A percentile compares a stretch with the other conserved stretches of the same genome.
phyloP scores from a whole-genome alignment of 2,888 invertebrate species.

The Nephrotoma guestfalica region DNA sequence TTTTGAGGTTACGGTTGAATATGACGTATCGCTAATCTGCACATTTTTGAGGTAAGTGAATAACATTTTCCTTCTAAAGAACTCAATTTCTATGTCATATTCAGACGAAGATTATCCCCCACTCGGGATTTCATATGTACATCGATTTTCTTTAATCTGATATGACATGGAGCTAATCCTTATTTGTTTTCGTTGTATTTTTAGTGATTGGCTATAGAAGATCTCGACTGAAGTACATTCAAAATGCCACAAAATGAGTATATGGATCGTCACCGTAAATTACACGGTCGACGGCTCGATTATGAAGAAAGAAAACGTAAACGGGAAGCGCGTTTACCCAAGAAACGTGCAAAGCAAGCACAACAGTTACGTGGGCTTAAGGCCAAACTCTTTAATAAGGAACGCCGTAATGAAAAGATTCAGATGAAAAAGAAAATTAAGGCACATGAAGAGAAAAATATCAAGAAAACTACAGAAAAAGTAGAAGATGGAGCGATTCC shows the following conservation, averaged over 20 bases:
- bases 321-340: constrained; percentile 86
- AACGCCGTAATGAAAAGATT: constrained; percentile 94
- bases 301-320: constrained; percentile 96
- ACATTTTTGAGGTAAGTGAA: not conserved
- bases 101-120: not conserved
- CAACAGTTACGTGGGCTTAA: constrained; percentile 87
- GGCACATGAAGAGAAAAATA: constrained; percentile 90
- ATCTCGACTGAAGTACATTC: not conserved
- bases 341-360: constrained; percentile 81
- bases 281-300: constrained; percentile 91
- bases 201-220: not conserved
- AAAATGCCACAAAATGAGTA: constrained; percentile 98
- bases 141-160: not conserved
- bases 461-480: constrained; percentile 69
- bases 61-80: not conserved
- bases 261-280: constrained; percentile 93
- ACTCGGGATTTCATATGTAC: not conserved
- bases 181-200: not conserved
- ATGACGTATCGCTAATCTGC: not conserved
- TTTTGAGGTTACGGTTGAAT: not conserved
- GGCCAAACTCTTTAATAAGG: constrained; percentile 94
- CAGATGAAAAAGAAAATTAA: constrained; percentile 98
- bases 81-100: not conserved
- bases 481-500: constrained; percentile 87
- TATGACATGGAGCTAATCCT: not conserved